Conservation (phyloP, 2,888 invertebrate genomes). For the Melieria crassipennis region DNA sequence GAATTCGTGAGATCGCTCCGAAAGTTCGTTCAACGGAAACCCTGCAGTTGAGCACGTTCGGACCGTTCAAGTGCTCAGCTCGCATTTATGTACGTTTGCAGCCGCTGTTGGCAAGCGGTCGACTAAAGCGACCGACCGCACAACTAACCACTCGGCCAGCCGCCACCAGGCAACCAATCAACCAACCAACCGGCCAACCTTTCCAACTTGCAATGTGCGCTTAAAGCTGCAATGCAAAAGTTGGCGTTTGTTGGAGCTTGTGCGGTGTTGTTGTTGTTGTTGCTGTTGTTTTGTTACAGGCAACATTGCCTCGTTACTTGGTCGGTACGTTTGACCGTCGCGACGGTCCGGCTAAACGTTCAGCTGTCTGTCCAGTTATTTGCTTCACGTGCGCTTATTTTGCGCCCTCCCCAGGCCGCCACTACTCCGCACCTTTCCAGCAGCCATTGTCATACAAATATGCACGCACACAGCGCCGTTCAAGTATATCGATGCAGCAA, state of each 20-base stretch:
- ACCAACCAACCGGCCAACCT: too few relatives aligned
- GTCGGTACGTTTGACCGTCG: background rate
- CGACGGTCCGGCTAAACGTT: background rate
- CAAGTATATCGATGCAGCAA: conserved; percentile 17
- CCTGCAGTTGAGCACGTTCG: background rate
- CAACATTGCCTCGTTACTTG: background rate
- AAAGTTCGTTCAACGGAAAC: too few relatives aligned
- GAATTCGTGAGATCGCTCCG: too few relatives aligned
- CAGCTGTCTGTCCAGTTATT: conserved; percentile 35
- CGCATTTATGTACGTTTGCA: background rate
- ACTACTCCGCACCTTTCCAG: conserved; percentile 6
- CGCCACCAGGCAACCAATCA: background rate
- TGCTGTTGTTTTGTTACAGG: background rate
- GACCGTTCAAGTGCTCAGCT: background rate
- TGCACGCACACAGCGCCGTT: background rate
- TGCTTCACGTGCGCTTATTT: conserved; percentile 42
- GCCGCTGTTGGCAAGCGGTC: background rate
- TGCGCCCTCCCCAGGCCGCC: conserved; percentile 8
- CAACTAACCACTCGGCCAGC: background rate
- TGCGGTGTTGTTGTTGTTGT: background rate
- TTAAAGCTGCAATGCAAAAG: background rate
- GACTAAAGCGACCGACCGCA: background rate
- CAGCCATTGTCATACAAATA: conserved; percentile 26
- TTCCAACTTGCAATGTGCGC: background rate
- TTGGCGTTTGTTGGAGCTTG: background rate